These are phyloP conservation scores for Agapornis canus DNA, from an alignment of 2,797 vertebrate species.

Conservation along the genomic window DNA sequence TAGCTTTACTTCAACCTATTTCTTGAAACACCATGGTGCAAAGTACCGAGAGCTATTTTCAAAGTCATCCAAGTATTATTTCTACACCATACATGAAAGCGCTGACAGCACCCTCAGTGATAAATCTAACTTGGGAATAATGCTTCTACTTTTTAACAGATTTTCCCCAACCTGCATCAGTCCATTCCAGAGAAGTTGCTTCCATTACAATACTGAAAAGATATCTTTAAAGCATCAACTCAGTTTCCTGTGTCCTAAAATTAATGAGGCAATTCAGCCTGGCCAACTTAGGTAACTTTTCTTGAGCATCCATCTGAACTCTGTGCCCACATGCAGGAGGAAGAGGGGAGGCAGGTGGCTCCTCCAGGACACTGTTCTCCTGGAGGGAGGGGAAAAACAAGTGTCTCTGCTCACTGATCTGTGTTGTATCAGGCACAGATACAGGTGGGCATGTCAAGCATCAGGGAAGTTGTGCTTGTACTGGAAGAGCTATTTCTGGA, in stretches of 20 bases:
- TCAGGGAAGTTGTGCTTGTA: neutral
- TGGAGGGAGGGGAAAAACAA: neutral
- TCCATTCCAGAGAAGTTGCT: neutral
- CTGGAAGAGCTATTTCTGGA: constrained; percentile 6
- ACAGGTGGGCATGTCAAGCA: neutral
- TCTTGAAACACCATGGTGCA: constrained; percentile 3
- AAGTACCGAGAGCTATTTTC: constrained; percentile 13
- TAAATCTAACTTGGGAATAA: constrained; percentile 2
- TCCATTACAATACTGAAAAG: neutral
- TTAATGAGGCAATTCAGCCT: neutral
- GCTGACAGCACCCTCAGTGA: neutral
- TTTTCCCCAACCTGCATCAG: neutral
- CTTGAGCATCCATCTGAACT: neutral
- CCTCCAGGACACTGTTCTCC: neutral
- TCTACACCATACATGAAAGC: neutral
- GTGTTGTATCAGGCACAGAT: neutral
- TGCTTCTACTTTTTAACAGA: neutral
- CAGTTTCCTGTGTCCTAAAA: neutral
- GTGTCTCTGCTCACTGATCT: neutral
- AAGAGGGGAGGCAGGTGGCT: neutral
- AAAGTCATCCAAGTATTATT: constrained; percentile 27
- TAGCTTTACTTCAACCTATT: constrained; percentile 45
- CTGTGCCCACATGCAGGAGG: rapidly evolving
- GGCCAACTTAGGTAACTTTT: neutral
- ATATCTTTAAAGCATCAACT: neutral